Evolutionary conservation across 2,888 invertebrate genomes (phyloP), one percentile per base, ranked within the genome.

Genomic region (Zaprionus lineosus): DNA sequence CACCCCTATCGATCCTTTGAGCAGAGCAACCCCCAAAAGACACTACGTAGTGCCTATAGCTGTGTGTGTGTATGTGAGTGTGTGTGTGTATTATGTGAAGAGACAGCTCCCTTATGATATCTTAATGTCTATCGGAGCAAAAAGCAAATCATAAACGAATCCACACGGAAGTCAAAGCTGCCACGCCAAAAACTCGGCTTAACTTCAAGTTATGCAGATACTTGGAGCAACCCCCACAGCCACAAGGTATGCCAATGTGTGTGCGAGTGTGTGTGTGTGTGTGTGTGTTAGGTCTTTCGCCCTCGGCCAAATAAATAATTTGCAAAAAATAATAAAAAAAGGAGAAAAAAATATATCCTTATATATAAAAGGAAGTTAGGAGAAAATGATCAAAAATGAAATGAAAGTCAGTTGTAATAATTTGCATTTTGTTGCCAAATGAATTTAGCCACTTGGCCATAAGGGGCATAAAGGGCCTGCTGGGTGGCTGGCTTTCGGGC

Each of bases 341-440:
- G 26, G 15, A 43, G 37, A 15, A 15, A n/a, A 18, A 36, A 15
- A 16, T 44, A 47, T 62, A 33, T 8, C n/a, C 24, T 24, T 7
- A 24, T 8, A 24, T 24, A 24, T 24, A 29, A 21, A 37, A 34
- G 8, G 14, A 31, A 31, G 18, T 15, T 8, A 31, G 18, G 24
- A 65, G 39, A 57, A 56, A 60, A 66, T 70, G 59, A 55, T 64
- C 53, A 50, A 46, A 61, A 70, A 67, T 73, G 76, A 69, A 74
- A 77, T 61, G 72, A 63, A 78, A 68, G 68, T 73, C 74, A 82
- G 71, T 76, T 82, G 79, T 81, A 82, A 84, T 84, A 84, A 82
- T 81, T 81, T 81, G 79, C 81, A 84, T 84, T 81, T 84, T 68
- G 67, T 69, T 82, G 83, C 71, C 84, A 84, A 81, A 84, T 81